phyloP scores from a whole-genome alignment of 1,140 invertebrate species.

The Cryptotermes secundus region DNA sequence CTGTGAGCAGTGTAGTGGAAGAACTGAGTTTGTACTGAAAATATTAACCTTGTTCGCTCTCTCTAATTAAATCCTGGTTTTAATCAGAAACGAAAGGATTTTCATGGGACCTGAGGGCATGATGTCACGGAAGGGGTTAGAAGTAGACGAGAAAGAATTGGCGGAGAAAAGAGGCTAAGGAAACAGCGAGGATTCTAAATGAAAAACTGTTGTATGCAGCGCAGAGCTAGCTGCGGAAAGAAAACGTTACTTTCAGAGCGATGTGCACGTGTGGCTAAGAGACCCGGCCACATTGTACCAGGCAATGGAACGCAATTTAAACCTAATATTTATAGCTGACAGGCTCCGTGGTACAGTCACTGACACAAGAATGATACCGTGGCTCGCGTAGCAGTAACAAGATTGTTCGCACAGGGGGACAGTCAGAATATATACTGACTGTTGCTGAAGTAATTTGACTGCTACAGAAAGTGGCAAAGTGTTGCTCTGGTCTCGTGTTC shows the following conservation, averaged over 20 bases:
- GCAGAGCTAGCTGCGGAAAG: neutral
- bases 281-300: neutral
- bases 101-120: neutral
- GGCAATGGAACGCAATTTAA: conserved; percentile 6
- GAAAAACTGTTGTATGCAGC: neutral
- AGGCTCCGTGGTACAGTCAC: neutral
- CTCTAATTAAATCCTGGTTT: neutral
- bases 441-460: too few relatives aligned
- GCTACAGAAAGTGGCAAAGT: too few relatives aligned
- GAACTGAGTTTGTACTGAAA: neutral
- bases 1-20: neutral
- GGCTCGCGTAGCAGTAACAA: too few relatives aligned
- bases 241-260: neutral
- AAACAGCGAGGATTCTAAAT: neutral
- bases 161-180: neutral
- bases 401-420: too few relatives aligned
- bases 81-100: neutral
- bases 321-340: conserved; percentile 16
- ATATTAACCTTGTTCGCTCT: neutral
- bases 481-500: too few relatives aligned
- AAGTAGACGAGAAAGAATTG: neutral
- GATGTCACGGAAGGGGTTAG: neutral
- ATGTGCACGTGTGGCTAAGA: conserved; percentile 10
- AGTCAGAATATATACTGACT: too few relatives aligned
- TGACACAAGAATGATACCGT: neutral